Evolutionary conservation across 2,888 invertebrate genomes (phyloP), one percentile per base, ranked within the genome.

Genomic region (Apotomis turbidana): DNA sequence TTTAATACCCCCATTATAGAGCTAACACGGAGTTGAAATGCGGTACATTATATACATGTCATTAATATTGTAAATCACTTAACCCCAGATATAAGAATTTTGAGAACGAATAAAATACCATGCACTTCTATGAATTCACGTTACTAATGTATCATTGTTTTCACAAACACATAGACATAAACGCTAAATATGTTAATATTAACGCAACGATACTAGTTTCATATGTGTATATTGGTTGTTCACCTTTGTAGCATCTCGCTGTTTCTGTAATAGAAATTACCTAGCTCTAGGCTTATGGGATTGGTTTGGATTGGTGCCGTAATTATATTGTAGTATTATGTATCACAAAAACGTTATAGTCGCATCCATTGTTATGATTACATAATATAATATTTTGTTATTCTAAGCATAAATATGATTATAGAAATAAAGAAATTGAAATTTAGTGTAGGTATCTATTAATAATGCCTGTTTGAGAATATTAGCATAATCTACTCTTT

Each of bases 61-160:
- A 51, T 71, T 62, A 68, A 51, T 54, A 57, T 36, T 66, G 36
- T 46, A 57, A 57, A 46, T 41, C 10, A 54, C 13, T 36, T 64
- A 55, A 44, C 41, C 64, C 55, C 15, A 57, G n/a, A 52, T 60
- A 68, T 68, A 61, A 66, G 13, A 73, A 64, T 60, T 51, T 52
- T 64, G 71, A 74, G 74, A 74, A 68, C 77, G 86, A 88, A 86
- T 87, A 87, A 85, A 82, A 86, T 87, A 87, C 89, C 90, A 90
- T 90, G 90, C 89, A 89, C 89, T 88, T 81, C 70, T 75, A 69
- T 77, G 74, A 70, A 70, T 71, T 68, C 60, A 70, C 58, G 52
- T 63, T 72, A 72, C 72, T 72, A 72, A 72, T 68, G 57, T 70
- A 54, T 68, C 67, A 74, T 70, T 66, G 55, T 67, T 57, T 44